Evolutionary conservation across 2,113 vertebrate genomes (phyloP), one percentile per base, ranked within the genome.

Genomic region (Lepus europaeus): DNA sequence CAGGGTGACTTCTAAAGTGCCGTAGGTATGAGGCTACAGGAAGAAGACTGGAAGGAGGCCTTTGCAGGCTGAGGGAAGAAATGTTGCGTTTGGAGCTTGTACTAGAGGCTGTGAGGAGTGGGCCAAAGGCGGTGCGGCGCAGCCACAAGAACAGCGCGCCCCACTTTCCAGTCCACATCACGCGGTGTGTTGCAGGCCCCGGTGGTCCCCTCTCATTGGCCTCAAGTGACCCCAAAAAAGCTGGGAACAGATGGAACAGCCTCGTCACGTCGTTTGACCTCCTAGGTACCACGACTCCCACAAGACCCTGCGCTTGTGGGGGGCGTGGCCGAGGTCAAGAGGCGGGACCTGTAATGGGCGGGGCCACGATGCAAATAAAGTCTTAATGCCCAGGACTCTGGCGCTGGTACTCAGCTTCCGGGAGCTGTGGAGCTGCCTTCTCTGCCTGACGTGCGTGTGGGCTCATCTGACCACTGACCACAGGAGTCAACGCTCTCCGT

Each of bases 141-240:
- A 59, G 56, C 14, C 56, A 59, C 56, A 59, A 19, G 56, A 19
- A 59, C 56, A 2, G n/a, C 33, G 59, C 13, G 14, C 9, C 81
- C 39, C 23, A 5, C 27, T 22, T 39, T 1, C 13, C 5, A 5
- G 6, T 9, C 36, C 3, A 19, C 64, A 1, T 31, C 59, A 5
- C 83, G 68, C 5, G 83, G 92, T 96, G 95, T 97, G 97, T 97
- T 92, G 96, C 89, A 95, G 91, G 0, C 63, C 95, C 78, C 95
- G 96, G 45, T 96, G 94, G 97, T 98, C 70, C 45, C 77, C 29
- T 45, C 63, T 63, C 31, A 97, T 96, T 96, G 96, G 97, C 23
- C 3, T 0, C 2, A 1, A 1, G 5, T 25, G 36, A n/a, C 10
- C 22, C 2, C 45, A 45, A 45, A 16, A 16, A 27, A 23, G 56